These are phyloP conservation scores for Drosophila chauvacae DNA, from an alignment of 1,140 invertebrate species.

Conservation along the genomic window DNA sequence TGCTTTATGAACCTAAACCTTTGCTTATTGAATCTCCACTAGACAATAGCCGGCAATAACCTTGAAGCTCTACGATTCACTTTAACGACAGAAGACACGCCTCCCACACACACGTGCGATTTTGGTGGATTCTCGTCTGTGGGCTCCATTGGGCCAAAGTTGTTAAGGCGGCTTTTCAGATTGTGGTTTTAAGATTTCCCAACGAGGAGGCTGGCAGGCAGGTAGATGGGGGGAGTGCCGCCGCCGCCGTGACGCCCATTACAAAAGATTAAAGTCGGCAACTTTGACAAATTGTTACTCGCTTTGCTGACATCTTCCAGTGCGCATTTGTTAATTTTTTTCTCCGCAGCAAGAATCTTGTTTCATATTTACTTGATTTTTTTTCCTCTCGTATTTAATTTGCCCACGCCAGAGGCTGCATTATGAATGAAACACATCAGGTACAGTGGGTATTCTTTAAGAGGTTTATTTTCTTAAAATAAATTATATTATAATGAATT, in stretches of 20 bases:
- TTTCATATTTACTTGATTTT: slow-evolving; percentile 21
- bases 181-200: slow-evolving; percentile 57
- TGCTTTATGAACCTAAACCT: slow-evolving; percentile 15
- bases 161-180: slow-evolving; percentile 59
- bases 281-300: slow-evolving; percentile 79
- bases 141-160: slow-evolving; percentile 48
- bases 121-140: slow-evolving; percentile 44
- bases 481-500: neutral
- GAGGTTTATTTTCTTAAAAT: neutral
- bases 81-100: slow-evolving; percentile 27
- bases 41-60: slow-evolving; percentile 20
- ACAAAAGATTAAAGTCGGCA: slow-evolving; percentile 50
- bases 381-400: slow-evolving; percentile 35
- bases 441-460: neutral
- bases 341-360: slow-evolving; percentile 38
- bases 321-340: slow-evolving; percentile 59
- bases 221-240: slow-evolving; percentile 15
- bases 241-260: slow-evolving; percentile 28
- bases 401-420: slow-evolving; percentile 51
- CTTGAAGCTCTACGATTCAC: slow-evolving; percentile 38
- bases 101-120: slow-evolving; percentile 40
- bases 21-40: slow-evolving; percentile 48
- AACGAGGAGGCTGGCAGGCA: neutral
- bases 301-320: slow-evolving; percentile 73
- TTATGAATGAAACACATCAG: slow-evolving; percentile 49